Conservation (phyloP, 2,888 invertebrate genomes). For the Opisthograptis luteolata region DNA sequence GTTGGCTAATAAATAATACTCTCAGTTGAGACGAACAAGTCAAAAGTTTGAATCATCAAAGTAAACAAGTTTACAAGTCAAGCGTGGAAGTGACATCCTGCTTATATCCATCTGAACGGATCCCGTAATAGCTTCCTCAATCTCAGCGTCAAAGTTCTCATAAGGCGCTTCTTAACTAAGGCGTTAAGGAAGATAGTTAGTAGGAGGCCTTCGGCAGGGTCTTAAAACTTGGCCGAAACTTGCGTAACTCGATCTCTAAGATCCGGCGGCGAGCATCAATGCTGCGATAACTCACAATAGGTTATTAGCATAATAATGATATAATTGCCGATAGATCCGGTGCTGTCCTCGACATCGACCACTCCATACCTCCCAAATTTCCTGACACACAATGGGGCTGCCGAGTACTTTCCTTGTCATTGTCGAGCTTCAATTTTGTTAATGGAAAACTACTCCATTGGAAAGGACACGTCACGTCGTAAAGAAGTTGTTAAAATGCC, state of each 20-base stretch:
- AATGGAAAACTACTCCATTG: slow-evolving; percentile 27
- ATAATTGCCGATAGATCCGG: slow-evolving; percentile 46
- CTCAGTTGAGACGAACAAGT: slow-evolving; percentile 65
- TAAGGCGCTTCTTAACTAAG: slow-evolving; percentile 83
- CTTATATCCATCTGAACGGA: slow-evolving; percentile 81
- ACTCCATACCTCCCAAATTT: slow-evolving; percentile 7
- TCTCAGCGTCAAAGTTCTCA: slow-evolving; percentile 83
- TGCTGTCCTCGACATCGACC: slow-evolving; percentile 12
- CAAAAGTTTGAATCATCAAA: slow-evolving; percentile 76
- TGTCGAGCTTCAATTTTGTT: slow-evolving; percentile 25
- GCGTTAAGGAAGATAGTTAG: slow-evolving; percentile 83
- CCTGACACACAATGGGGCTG: slow-evolving; percentile 12
- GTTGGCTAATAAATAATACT: slow-evolving; percentile 46
- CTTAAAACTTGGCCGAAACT: slow-evolving; percentile 81
- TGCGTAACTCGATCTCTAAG: slow-evolving; percentile 77
- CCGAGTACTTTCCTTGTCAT: slow-evolving; percentile 13
- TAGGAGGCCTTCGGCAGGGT: slow-evolving; percentile 79
- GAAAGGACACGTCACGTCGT: slow-evolving; percentile 31
- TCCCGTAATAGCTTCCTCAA: slow-evolving; percentile 83
- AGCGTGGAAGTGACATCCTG: slow-evolving; percentile 81
- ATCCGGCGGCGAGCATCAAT: slow-evolving; percentile 69
- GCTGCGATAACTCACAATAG: slow-evolving; percentile 73
- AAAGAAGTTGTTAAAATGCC: slow-evolving; percentile 37
- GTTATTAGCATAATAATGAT: slow-evolving; percentile 76
- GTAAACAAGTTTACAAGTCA: slow-evolving; percentile 80